Base-by-base conservation (phyloP, 2,888 invertebrate species). In the Miltochrista miniata region DNA sequence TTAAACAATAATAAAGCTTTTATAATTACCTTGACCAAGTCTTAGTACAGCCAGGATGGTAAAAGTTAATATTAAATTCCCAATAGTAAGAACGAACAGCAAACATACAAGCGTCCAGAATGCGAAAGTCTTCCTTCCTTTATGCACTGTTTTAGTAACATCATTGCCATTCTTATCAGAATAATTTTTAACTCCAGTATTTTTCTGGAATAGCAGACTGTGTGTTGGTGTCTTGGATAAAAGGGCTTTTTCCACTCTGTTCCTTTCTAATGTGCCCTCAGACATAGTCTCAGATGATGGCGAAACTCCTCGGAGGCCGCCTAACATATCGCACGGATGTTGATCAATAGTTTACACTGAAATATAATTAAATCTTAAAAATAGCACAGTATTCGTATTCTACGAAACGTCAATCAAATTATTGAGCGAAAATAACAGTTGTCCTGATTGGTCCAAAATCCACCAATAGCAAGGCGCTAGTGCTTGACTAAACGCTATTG, bases 11-110 rank as follows among this genome's bases (percentile, higher is more conserved):
- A 14, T 10, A 31, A 31, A 33, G 8, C 12, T 30, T 30, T 12
- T 36, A n/a, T 31, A 5, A 31, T 68, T 77, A 92, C 92, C 91
- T 76, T 94, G 94, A 0, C 96, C 96, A 52, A 98, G 92, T 51
- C 96, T 92, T 38, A 98, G 80, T 0, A 97, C 97, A 7, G 95
- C 95, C 50, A 97, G 93, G 46, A 98, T 96, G 0, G 96, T 95
- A 36, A 97, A 93, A 0, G 97, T 97, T 2, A 97, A 85, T 35
- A 96, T 87, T 45, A 97, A 91, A 87, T 97, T 97, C 10, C 96
- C 96, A 37, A 96, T 92, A 0, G 96, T 96, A 14, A 97, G 82
- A 7, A 96, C 83, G 48, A 96, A 93, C 7, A 96, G 81, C 34
- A 96, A 83, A 40, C 93, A 92, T 31, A 96, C 94, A 10, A 97